Evolutionary conservation across 2,888 invertebrate species (phyloP).

Genomic region (Drosophila demipolita): DNA sequence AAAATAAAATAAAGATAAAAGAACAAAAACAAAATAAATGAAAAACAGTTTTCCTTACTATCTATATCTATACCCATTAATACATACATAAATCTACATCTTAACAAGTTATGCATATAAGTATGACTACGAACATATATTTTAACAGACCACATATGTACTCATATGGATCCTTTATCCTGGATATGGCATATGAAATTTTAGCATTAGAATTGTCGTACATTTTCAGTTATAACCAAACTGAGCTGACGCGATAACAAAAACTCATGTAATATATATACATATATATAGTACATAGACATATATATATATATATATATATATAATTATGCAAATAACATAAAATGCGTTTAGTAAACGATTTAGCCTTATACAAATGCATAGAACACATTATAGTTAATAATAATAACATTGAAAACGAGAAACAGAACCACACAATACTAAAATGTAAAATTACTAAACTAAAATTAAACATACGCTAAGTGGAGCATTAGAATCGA

Average conservation of each 20-base stretch:
- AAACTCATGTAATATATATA: conserved; percentile 45
- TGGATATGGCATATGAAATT: conserved; percentile 28
- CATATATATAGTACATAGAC: conserved; percentile 1
- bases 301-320: background rate
- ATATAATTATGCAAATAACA: conserved; percentile 1
- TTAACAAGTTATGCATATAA: conserved; percentile 15
- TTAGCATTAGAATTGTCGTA: conserved; percentile 50
- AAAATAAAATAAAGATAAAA: conserved; percentile 41
- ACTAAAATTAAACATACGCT: conserved; percentile 12
- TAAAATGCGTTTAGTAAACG: conserved; percentile 39
- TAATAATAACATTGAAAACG: conserved; percentile 9
- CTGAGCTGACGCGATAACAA: conserved; percentile 4
- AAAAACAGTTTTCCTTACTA: conserved; percentile 56
- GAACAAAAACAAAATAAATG: conserved; percentile 45
- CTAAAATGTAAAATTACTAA: conserved; percentile 36
- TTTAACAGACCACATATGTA: conserved; percentile 28
- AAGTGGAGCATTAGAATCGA: background rate
- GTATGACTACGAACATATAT: conserved; percentile 9
- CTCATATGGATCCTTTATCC: conserved; percentile 5
- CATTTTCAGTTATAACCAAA: conserved; percentile 44
- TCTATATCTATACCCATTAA: conserved; percentile 1
- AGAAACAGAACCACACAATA: conserved; percentile 43
- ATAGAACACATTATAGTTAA: conserved; percentile 18
- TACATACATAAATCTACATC: conserved; percentile 1
- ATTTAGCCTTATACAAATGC: conserved; percentile 51